phyloP scores from a whole-genome alignment of 2,888 invertebrate genomes.

The Cecidostiba fungosa region DNA sequence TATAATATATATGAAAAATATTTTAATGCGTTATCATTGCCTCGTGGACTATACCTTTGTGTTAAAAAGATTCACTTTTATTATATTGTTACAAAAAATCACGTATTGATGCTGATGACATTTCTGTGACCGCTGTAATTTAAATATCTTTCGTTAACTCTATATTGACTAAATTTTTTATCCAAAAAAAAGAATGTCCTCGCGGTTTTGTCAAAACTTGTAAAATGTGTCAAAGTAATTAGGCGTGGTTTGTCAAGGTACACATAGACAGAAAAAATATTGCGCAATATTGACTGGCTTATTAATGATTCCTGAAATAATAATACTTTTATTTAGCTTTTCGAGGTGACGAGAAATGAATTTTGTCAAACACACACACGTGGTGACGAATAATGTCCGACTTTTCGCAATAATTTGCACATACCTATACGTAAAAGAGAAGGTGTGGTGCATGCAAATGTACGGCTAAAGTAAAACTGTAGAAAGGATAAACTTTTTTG shows the following conservation, averaged over 20 bases:
- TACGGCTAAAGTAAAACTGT: background rate
- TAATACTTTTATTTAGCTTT: background rate
- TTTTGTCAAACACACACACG: background rate
- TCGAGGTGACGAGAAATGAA: background rate
- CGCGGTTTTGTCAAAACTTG: background rate
- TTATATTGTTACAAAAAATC: background rate
- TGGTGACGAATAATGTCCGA: background rate
- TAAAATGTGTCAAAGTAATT: background rate
- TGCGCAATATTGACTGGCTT: background rate
- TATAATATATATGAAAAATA: background rate
- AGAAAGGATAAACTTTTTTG: background rate
- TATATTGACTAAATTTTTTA: background rate
- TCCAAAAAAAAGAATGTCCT: background rate
- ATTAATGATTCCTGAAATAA: background rate
- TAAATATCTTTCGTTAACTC: background rate
- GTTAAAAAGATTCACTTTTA: background rate
- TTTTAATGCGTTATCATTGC: background rate
- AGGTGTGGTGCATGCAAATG: background rate
- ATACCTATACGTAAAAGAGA: background rate
- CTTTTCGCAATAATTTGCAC: constrained; percentile 1
- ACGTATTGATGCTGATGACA: background rate
- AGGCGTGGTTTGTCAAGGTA: background rate
- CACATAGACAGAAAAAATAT: background rate
- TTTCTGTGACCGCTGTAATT: background rate
- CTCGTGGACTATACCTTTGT: background rate